A percentile compares a stretch with the other conserved stretches of the same genome.
These are phyloP conservation scores for Epirrita christyi DNA, from an alignment of 2,888 invertebrate genomes.

Conservation along the genomic window DNA sequence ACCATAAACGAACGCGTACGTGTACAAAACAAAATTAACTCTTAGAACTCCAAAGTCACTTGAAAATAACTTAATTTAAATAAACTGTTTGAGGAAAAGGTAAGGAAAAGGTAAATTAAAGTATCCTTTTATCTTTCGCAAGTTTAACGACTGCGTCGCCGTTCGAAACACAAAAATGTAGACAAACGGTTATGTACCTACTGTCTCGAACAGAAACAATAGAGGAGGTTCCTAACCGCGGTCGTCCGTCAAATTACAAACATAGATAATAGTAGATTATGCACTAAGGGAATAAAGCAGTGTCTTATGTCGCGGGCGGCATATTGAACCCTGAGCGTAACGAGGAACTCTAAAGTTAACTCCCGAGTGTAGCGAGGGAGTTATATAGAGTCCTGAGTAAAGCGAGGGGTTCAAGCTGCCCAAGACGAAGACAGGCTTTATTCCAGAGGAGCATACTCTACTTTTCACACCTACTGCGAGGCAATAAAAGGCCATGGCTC, in stretches of 20 bases:
- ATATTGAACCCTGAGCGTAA: no score
- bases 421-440: no score
- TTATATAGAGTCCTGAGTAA: no score
- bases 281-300: no score
- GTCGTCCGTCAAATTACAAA: neutral
- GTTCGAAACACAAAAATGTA: neutral
- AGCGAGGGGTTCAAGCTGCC: no score
- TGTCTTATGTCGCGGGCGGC: no score
- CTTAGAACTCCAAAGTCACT: conserved; percentile 7
- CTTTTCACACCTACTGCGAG: no score
- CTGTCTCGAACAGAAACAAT: neutral
- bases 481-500: no score
- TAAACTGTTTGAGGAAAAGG: conserved; percentile 24
- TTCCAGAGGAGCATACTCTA: no score
- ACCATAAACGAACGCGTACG: conserved; percentile 1
- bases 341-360: no score
- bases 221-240: neutral
- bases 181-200: conserved; percentile 2
- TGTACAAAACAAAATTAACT: conserved; percentile 12
- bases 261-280: no score
- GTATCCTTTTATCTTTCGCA: conserved; percentile 2
- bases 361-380: no score
- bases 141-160: conserved; percentile 3
- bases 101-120: conserved; percentile 17
- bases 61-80: conserved; percentile 25